These are phyloP conservation scores for Agrotis puta DNA, from an alignment of 2,888 invertebrate species.

Conservation along the genomic window DNA sequence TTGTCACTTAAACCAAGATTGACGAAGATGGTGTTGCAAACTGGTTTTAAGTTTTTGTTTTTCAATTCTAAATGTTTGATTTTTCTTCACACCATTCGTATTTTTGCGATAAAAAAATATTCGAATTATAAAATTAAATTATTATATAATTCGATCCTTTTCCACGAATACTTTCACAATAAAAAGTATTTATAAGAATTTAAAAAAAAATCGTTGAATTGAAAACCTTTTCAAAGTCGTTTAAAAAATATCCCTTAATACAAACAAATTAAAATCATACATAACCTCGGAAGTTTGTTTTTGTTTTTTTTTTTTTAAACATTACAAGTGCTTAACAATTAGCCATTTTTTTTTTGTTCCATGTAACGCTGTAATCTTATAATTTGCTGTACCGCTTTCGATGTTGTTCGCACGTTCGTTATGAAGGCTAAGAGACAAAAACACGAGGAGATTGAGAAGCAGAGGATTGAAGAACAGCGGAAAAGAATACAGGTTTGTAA, in stretches of 20 bases:
- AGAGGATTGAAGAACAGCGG: slow-evolving; percentile 95
- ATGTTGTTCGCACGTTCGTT: slow-evolving; percentile 86
- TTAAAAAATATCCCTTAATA: not conserved
- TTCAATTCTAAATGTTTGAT: slow-evolving; percentile 30
- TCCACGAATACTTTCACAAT: no score
- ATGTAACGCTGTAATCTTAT: slow-evolving; percentile 85
- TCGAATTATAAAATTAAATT: not conserved
- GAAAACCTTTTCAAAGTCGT: no score
- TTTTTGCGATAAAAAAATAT: not conserved
- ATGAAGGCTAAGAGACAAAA: slow-evolving; percentile 95
- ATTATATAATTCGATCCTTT: not conserved
- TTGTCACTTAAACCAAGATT: no score
- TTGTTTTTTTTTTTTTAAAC: no score
- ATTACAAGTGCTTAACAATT: slow-evolving; percentile 52
- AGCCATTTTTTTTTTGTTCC: slow-evolving; percentile 81
- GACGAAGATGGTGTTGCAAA: not conserved
- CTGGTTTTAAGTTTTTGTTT: not conserved
- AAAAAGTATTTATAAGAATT: no score
- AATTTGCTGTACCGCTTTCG: slow-evolving; percentile 90
- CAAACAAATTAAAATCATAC: slow-evolving; percentile 37
- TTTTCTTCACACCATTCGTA: not conserved
- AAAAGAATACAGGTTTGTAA: slow-evolving; percentile 95
- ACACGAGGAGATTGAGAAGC: slow-evolving; percentile 96
- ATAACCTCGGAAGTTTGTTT: slow-evolving; percentile 13
- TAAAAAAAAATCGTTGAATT: no score